A percentile compares a stretch with the other conserved stretches of the same genome.
These are phyloP conservation scores for Chelonia mydas DNA, from an alignment of 2,797 vertebrate genomes.

Conservation along the genomic window DNA sequence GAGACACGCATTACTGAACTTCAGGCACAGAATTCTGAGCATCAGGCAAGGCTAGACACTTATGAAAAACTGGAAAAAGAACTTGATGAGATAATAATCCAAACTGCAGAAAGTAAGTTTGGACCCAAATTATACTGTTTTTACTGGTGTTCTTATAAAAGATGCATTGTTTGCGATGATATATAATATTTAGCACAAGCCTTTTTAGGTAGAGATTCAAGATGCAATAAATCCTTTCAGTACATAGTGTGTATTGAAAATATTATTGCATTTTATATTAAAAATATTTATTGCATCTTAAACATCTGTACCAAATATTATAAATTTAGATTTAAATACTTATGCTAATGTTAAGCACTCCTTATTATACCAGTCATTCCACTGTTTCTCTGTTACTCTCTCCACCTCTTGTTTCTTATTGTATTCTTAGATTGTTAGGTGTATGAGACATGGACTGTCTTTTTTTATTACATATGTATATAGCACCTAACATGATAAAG, in stretches of 20 bases:
- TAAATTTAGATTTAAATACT: not conserved
- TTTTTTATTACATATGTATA: not conserved
- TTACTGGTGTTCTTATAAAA: not conserved
- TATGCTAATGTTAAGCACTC: not conserved
- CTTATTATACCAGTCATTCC: not conserved
- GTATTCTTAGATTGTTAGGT: not conserved
- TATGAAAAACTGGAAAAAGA: slow-evolving; percentile 96
- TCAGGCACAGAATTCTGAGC: slow-evolving; percentile 90
- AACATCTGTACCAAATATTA: not conserved
- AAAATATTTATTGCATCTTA: not conserved
- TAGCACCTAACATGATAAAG: not conserved
- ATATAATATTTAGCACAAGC: not conserved
- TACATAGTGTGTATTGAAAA: slow-evolving; percentile 1
- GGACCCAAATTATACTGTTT: not conserved
- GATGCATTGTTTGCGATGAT: not conserved
- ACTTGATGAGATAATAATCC: slow-evolving; percentile 95
- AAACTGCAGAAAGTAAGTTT: slow-evolving; percentile 94
- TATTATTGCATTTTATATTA: not conserved
- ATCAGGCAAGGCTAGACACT: slow-evolving; percentile 88
- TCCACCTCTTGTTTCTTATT: not conserved
- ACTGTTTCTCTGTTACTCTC: not conserved
- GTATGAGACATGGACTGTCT: not conserved
- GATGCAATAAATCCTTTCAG: not conserved
- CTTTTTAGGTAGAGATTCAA: not conserved
- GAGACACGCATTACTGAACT: slow-evolving; percentile 92